A percentile compares a stretch with the other conserved stretches of the same genome.
Conservation (phyloP, 2,113 vertebrate species). For the Oryzias woworae region DNA sequence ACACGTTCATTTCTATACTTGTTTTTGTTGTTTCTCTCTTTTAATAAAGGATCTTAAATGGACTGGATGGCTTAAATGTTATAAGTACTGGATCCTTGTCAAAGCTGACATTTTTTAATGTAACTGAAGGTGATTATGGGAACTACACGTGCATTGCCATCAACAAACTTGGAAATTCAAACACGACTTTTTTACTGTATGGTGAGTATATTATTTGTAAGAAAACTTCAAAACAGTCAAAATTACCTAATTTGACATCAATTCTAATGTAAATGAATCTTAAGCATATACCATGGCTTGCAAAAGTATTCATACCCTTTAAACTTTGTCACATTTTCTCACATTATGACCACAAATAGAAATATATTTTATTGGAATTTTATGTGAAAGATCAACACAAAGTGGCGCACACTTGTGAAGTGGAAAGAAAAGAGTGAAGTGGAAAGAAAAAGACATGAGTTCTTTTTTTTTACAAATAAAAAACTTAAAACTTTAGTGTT, state of each 20-base stretch:
- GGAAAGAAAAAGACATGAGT: too few species aligned
- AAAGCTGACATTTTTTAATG: slow-evolving; percentile 92
- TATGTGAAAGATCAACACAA: too few species aligned
- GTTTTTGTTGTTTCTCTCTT: not conserved
- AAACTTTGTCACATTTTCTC: too few species aligned
- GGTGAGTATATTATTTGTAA: slow-evolving; percentile 77
- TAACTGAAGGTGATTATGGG: slow-evolving; percentile 91
- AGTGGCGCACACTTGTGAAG: too few species aligned
- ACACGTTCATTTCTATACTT: not conserved
- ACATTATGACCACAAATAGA: too few species aligned
- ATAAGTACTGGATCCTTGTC: slow-evolving; percentile 86
- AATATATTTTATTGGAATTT: too few species aligned
- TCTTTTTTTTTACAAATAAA: too few species aligned
- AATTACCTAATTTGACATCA: not conserved
- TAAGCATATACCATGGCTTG: not conserved
- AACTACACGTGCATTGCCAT: slow-evolving; percentile 96
- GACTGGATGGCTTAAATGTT: slow-evolving; percentile 88
- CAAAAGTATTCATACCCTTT: too few species aligned
- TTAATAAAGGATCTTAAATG: slow-evolving; percentile 82
- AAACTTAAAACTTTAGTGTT: too few species aligned
- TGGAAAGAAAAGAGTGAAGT: too few species aligned
- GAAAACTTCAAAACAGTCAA: not conserved
- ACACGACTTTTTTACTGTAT: slow-evolving; percentile 90
- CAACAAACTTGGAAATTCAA: slow-evolving; percentile 92
- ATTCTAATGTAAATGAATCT: not conserved